These are phyloP conservation scores for Drosophila punjabiensis DNA, from an alignment of 1,140 invertebrate genomes.

Conservation along the genomic window DNA sequence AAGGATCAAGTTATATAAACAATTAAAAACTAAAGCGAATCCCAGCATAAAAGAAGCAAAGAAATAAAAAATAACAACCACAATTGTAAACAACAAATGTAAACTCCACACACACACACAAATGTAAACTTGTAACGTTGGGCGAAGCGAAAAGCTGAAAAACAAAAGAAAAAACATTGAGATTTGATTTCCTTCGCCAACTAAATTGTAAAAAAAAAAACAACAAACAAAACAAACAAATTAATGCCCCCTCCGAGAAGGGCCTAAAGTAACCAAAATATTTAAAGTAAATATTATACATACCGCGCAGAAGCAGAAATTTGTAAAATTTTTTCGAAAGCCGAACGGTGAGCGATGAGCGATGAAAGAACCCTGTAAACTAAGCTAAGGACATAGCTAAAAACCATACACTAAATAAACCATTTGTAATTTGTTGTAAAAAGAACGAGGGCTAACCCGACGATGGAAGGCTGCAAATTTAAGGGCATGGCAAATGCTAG, in stretches of 20 bases:
- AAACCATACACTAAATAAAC: slow-evolving; percentile 58
- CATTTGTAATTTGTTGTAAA: slow-evolving; percentile 84
- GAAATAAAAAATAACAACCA: slow-evolving; percentile 14
- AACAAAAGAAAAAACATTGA: slow-evolving; percentile 35
- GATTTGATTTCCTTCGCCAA: slow-evolving; percentile 59
- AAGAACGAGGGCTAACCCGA: slow-evolving; percentile 43
- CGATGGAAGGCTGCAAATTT: slow-evolving; percentile 21
- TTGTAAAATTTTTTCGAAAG: slow-evolving; percentile 73
- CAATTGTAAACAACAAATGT: slow-evolving; percentile 70
- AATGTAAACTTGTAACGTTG: slow-evolving; percentile 46
- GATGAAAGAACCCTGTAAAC: slow-evolving; percentile 58
- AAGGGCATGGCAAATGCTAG: slow-evolving; percentile 44
- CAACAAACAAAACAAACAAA: slow-evolving; percentile 1
- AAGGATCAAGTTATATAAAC: slow-evolving; percentile 30
- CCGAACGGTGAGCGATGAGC: not conserved
- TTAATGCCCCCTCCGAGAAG: slow-evolving; percentile 32
- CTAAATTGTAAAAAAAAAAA: slow-evolving; percentile 58
- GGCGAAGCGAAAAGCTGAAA: slow-evolving; percentile 28
- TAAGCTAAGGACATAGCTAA: slow-evolving; percentile 65
- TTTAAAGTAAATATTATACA: slow-evolving; percentile 54
- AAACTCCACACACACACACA: slow-evolving; percentile 16
- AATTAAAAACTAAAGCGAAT: slow-evolving; percentile 14
- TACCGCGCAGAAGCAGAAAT: slow-evolving; percentile 59
- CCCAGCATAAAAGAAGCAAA: slow-evolving; percentile 16
- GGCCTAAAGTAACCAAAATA: slow-evolving; percentile 53